Evolutionary conservation across 2,888 invertebrate species (phyloP), one percentile per base, ranked within the genome.

Genomic region (Nomada ferruginata): DNA sequence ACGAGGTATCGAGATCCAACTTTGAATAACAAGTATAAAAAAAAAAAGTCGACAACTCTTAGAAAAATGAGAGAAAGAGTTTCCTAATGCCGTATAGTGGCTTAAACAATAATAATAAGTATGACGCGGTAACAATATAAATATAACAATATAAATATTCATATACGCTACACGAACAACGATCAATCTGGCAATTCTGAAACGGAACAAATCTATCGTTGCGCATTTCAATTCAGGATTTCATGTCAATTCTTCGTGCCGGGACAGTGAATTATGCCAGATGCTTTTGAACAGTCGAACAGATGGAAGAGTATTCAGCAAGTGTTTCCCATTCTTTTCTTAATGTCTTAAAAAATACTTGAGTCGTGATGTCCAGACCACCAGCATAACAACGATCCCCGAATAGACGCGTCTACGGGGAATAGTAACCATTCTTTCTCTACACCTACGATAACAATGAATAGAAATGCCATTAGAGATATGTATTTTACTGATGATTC

Each of bases 381-480:
- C 72, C 68, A 65, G 72, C 77, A 72, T 87, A 87, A 87, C 85
- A 85, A 87, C 61, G 26, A 68, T 66, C 70, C 75, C 75, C 83
- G 44, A 50, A 47, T 29, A 66, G 61, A 29, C n/a, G 15, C 11
- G 5, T 59, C 23, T 42, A 55, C 61, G 57, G 76, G 70, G 36
- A 66, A 57, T 68, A 73, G 74, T 64, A 61, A 78, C 59, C 60
- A 65, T 75, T 69, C 75, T 57, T 83, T 57, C 50, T 18, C 78
- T 86, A 86, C 59, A 61, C 68, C 84, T 86, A 86, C 76, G 63
- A 75, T 86, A 86, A 86, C 84, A 86, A 86, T 82, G 78, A 86
- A 84, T 87, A 87, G 76, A 87, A 87, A 83, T 85, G 85, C 80
- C 81, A 79, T 74, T 82, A 79, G 66, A 82, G 87, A 87, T 87